phyloP scores from a whole-genome alignment of 1,140 invertebrate genomes.

The Aphelenchoides avenae region DNA sequence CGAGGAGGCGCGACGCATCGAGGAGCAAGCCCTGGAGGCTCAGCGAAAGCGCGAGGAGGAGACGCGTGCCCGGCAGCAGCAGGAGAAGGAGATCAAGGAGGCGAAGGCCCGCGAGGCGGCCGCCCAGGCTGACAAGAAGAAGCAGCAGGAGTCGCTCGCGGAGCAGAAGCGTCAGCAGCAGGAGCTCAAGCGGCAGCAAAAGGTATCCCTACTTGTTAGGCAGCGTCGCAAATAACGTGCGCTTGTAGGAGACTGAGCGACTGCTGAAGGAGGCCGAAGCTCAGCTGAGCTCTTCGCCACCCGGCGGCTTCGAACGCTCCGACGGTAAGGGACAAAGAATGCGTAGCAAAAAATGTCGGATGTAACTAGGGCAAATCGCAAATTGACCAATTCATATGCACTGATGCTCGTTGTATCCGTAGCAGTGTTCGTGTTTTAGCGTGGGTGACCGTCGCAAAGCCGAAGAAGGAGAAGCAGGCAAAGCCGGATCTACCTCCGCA shows the following conservation, averaged over 20 bases:
- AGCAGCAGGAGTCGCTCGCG: background rate
- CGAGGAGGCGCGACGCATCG: slow-evolving; percentile 4
- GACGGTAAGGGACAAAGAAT: background rate
- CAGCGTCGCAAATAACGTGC: no score
- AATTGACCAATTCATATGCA: no score
- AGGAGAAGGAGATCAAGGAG: background rate
- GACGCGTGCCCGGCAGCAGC: background rate
- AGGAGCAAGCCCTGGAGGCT: no score
- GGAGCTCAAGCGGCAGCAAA: slow-evolving; percentile 13
- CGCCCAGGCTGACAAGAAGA: background rate
- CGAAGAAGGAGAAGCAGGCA: no score
- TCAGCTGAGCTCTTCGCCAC: slow-evolving; percentile 2
- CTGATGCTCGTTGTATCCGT: no score
- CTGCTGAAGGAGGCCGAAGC: background rate
- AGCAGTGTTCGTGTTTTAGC: no score
- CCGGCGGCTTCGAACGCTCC: slow-evolving; percentile 6
- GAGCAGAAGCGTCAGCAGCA: no score
- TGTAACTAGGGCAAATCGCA: no score
- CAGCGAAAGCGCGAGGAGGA: slow-evolving; percentile 1
- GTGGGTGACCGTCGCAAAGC: no score
- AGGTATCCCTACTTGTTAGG: no score
- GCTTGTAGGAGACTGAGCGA: no score
- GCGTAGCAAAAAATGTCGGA: background rate
- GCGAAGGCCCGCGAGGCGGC: slow-evolving; percentile 2
- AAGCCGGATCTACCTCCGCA: background rate